Evolutionary conservation across 2,797 vertebrate species (phyloP).

Genomic region (Notoglanidium macrostoma): DNA sequence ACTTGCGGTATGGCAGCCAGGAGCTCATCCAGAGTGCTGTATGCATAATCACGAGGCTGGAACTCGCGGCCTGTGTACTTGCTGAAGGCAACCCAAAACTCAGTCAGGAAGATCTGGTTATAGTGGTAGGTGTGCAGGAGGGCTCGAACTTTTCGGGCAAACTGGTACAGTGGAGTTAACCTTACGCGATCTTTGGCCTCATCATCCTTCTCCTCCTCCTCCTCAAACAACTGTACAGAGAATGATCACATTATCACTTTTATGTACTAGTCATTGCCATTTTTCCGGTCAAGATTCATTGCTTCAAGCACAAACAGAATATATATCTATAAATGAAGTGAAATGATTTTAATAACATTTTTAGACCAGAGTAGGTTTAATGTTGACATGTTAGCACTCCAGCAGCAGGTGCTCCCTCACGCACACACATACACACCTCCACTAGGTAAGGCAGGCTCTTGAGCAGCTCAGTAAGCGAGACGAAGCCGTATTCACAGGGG

Average conservation of each 20-base stretch:
- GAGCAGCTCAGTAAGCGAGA: conserved; percentile 90
- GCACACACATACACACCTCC: conserved; percentile 75
- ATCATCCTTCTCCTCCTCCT: conserved; percentile 65
- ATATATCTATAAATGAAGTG: not conserved
- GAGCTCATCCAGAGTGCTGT: conserved; percentile 85
- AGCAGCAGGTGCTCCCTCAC: not conserved
- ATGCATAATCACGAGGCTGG: conserved; percentile 86
- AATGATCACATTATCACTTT: not conserved
- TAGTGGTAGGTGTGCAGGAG: conserved; percentile 97
- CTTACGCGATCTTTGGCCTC: conserved; percentile 79
- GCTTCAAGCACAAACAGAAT: not conserved
- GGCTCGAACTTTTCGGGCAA: conserved; percentile 87
- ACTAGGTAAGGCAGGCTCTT: conserved; percentile 95
- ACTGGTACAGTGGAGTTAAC: conserved; percentile 90
- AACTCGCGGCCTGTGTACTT: conserved; percentile 87
- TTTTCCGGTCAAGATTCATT: not conserved
- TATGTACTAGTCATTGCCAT: not conserved
- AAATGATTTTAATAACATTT: not conserved
- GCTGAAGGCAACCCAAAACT: conserved; percentile 87
- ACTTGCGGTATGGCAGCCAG: conserved; percentile 93
- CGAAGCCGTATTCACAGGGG: conserved; percentile 97
- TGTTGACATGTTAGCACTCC: not conserved
- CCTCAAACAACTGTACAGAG: conserved; percentile 78
- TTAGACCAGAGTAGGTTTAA: not conserved
- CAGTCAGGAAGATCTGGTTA: conserved; percentile 95